Evolutionary conservation across 2,113 vertebrate genomes (phyloP).

Genomic region (Hemibagrus wyckioides): DNA sequence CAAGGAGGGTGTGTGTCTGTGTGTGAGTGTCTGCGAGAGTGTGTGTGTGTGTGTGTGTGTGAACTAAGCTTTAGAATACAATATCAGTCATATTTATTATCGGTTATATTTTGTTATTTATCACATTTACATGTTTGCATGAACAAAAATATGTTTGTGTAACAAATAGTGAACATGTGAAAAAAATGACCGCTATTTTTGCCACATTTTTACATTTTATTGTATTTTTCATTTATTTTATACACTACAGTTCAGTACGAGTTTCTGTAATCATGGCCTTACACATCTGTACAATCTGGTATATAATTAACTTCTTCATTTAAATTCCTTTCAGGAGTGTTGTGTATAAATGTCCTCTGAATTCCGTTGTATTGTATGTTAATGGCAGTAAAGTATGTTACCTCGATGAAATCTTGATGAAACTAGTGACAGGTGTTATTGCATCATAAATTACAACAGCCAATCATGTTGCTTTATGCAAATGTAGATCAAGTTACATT

Average conservation of each 20-base stretch:
- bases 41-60: not conserved
- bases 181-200: too few relatives aligned
- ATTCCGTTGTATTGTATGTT: too few relatives aligned
- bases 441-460: not conserved
- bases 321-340: too few relatives aligned
- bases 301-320: too few relatives aligned
- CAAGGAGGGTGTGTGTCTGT: not conserved
- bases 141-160: too few relatives aligned
- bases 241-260: too few relatives aligned
- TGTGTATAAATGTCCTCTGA: too few relatives aligned
- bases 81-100: not conserved
- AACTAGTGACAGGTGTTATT: not conserved
- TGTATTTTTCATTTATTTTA: too few relatives aligned
- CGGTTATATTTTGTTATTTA: not conserved
- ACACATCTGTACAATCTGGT: too few relatives aligned
- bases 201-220: not conserved
- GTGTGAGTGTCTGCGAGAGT: not conserved
- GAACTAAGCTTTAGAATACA: not conserved
- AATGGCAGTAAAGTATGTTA: not conserved
- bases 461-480: not conserved
- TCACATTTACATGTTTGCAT: not conserved
- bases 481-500: not conserved
- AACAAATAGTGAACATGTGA: not conserved
- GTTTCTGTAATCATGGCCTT: too few relatives aligned
- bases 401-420: not conserved